Conservation (phyloP, 1,140 invertebrate genomes). For the Sogatella furcifera region DNA sequence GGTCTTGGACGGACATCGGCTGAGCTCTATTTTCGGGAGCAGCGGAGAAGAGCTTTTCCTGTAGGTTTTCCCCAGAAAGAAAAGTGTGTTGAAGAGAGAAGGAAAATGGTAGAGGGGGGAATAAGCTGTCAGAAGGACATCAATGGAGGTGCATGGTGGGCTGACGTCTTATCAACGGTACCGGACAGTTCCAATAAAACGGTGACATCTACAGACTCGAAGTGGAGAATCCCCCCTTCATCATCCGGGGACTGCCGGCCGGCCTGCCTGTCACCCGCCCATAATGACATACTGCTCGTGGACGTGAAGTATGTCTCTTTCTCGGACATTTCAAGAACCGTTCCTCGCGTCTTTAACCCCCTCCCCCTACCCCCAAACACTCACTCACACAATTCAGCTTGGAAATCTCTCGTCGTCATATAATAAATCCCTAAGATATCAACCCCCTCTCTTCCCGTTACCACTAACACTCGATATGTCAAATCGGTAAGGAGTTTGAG, state of each 20-base stretch:
- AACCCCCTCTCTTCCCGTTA: too few species aligned
- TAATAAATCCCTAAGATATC: too few species aligned
- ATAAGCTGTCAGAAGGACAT: neutral
- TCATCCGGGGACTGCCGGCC: neutral
- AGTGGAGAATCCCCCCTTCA: neutral
- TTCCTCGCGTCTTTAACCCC: too few species aligned
- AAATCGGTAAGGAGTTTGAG: too few species aligned
- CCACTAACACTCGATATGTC: too few species aligned
- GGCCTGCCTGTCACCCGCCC: neutral
- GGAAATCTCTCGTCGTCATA: too few species aligned
- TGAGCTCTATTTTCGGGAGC: too few species aligned
- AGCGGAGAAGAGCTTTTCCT: too few species aligned
- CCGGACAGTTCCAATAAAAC: slow-evolving; percentile 3
- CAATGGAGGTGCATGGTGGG: neutral
- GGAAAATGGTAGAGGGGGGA: neutral
- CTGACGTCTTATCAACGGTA: neutral
- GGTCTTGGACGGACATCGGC: too few species aligned
- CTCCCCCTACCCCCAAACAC: too few species aligned
- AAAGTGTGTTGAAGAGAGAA: neutral
- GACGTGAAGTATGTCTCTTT: neutral
- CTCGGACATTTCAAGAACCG: too few species aligned
- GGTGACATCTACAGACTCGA: neutral
- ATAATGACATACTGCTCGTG: slow-evolving; percentile 2
- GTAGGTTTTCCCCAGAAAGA: neutral
- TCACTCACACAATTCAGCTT: too few species aligned